Percentiles rank a stretch among this genome's conserved stretches.
These are phyloP conservation scores for Endomychus coccineus DNA, from an alignment of 2,888 invertebrate genomes.

Conservation along the genomic window DNA sequence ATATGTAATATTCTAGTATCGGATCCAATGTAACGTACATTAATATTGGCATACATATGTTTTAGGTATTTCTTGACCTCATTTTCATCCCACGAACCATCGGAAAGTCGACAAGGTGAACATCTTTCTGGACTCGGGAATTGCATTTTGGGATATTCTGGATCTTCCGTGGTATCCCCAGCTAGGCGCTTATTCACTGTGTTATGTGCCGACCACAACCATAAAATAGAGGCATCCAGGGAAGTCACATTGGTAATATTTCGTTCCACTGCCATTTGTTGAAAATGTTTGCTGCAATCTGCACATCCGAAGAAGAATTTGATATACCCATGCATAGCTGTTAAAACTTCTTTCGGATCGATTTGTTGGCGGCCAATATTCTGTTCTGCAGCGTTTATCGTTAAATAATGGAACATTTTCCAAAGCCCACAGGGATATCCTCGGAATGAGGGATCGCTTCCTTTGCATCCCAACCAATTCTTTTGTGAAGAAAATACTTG, in stretches of 20 bases:
- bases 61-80: constrained; percentile 59
- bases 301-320: constrained; percentile 90
- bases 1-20: constrained; percentile 37
- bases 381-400: constrained; percentile 61
- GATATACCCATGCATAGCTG: constrained; percentile 81
- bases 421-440: constrained; percentile 95
- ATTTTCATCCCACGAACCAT: constrained; percentile 52
- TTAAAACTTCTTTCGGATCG: constrained; percentile 62
- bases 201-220: constrained; percentile 94
- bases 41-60: constrained; percentile 45
- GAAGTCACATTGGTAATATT: constrained; percentile 62
- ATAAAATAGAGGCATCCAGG: constrained; percentile 72
- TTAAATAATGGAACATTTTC: constrained; percentile 88
- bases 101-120: constrained; percentile 53
- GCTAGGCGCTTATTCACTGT: constrained; percentile 82
- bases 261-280: constrained; percentile 69
- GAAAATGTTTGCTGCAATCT: constrained; percentile 85
- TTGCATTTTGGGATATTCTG: constrained; percentile 78
- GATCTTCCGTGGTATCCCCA: constrained; percentile 86
- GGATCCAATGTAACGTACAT: constrained; percentile 44
- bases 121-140: constrained; percentile 71
- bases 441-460: constrained; percentile 65
- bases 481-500: constrained; percentile 50
- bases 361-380: constrained; percentile 25
- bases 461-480: constrained; percentile 75